Evolutionary conservation across 2,113 vertebrate genomes (phyloP).

Genomic region (Cyprinodon brontotheroides): DNA sequence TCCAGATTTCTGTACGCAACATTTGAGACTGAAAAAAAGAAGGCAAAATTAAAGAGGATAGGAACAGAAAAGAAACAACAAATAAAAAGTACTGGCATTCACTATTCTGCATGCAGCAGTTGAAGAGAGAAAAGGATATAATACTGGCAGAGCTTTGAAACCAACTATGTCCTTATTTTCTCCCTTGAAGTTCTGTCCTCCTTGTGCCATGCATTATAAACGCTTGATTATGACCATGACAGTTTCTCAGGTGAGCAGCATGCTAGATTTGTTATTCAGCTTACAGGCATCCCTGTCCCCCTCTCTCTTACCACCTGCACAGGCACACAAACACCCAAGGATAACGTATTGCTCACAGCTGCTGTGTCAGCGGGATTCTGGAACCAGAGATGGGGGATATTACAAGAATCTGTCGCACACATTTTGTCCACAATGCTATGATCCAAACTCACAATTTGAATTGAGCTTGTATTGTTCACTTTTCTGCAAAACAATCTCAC

Average conservation of each 20-base stretch:
- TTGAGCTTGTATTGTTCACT: constrained; percentile 45
- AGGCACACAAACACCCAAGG: constrained; percentile 29
- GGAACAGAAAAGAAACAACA: constrained; percentile 6
- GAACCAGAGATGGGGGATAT: constrained; percentile 45
- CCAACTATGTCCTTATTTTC: constrained; percentile 63
- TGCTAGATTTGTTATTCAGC: constrained; percentile 75
- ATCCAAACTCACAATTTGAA: constrained; percentile 42
- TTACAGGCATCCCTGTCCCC: constrained; percentile 65
- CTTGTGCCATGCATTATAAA: constrained; percentile 74
- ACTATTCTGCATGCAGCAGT: constrained; percentile 25
- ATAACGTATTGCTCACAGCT: constrained; percentile 68
- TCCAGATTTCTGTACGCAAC: constrained; percentile 41
- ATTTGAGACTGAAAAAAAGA: constrained; percentile 40
- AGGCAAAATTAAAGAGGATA: constrained; percentile 27
- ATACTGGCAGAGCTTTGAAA: constrained; percentile 62
- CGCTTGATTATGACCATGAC: constrained; percentile 74
- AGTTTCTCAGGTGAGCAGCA: constrained; percentile 76
- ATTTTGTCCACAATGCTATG: constrained; percentile 42
- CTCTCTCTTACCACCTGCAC: constrained; percentile 65
- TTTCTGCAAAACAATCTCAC: constrained; percentile 14
- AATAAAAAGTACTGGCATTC: constrained; percentile 11
- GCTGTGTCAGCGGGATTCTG: constrained; percentile 77
- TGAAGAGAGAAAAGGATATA: constrained; percentile 54
- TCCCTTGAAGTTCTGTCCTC: constrained; percentile 61
- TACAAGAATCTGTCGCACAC: constrained; percentile 63